Percentiles rank a stretch among this genome's conserved stretches.
These are phyloP conservation scores for Rapana venosa DNA, from an alignment of 2,888 invertebrate species.

Conservation along the genomic window DNA sequence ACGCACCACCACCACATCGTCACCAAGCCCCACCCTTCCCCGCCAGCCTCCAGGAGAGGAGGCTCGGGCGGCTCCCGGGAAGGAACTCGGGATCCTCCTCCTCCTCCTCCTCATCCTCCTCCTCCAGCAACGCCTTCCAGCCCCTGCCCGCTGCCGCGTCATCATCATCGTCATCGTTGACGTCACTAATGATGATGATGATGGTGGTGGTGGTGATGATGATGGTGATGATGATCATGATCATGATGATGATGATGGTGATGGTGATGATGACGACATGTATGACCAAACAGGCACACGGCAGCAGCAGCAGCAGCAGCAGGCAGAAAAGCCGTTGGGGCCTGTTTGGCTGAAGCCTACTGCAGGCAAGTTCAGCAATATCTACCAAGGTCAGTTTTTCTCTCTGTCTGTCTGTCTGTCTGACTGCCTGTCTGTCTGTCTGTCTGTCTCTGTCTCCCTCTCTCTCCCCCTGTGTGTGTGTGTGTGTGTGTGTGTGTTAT, in stretches of 20 bases:
- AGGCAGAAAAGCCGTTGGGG: conserved; percentile 3
- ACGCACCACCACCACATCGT: conserved; percentile 44
- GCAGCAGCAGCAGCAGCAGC: conserved; percentile 13
- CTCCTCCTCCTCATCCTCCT: not conserved
- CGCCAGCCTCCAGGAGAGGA: conserved; percentile 31
- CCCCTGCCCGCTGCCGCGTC: not conserved
- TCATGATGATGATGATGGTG: not conserved
- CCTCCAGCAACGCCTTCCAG: conserved; percentile 23
- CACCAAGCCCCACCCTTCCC: conserved; percentile 44
- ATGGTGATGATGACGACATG: not conserved
- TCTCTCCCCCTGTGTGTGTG: not conserved
- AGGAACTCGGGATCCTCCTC: not conserved
- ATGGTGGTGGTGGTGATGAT: conserved; percentile 49
- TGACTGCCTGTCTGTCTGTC: not conserved
- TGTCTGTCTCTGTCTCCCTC: not conserved
- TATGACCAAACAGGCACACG: not conserved
- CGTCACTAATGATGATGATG: not conserved
- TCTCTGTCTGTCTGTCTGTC: not conserved
- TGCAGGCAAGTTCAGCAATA: conserved; percentile 45
- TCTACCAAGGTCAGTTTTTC: conserved; percentile 39
- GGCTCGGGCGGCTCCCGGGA: not conserved
- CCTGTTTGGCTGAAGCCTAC: conserved; percentile 43
- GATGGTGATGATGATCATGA: not conserved
- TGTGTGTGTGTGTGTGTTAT: conserved; percentile 20
- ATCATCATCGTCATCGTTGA: not conserved